A percentile compares a stretch with the other conserved stretches of the same genome.
These are phyloP conservation scores for Athalia cordata DNA, from an alignment of 2,888 invertebrate genomes.

Conservation along the genomic window DNA sequence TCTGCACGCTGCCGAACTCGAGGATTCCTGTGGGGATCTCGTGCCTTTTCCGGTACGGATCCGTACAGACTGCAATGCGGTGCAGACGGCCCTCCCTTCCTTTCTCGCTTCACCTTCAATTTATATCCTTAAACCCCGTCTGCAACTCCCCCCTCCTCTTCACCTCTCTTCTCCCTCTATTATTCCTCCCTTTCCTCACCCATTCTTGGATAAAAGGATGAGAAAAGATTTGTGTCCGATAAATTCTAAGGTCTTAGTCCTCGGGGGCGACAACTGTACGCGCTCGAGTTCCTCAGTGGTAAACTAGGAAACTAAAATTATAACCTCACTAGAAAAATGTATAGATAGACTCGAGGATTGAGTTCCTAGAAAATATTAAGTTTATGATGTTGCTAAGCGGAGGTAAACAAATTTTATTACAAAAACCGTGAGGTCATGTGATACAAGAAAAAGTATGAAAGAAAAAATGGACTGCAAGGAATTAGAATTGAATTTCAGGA, in stretches of 20 bases:
- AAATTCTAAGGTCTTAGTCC: slow-evolving; percentile 28
- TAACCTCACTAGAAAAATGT: not conserved
- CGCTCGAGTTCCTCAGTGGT: not conserved
- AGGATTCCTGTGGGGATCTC: not conserved
- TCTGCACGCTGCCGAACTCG: not conserved
- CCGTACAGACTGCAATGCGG: not conserved
- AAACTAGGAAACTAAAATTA: too few species aligned
- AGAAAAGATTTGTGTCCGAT: slow-evolving; percentile 39
- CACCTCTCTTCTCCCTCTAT: not conserved
- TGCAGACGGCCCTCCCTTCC: slow-evolving; percentile 12
- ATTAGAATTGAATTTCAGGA: too few species aligned
- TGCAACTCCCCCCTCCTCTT: not conserved
- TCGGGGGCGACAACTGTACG: not conserved
- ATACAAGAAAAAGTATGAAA: too few species aligned
- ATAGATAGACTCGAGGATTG: not conserved
- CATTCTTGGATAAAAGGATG: slow-evolving; percentile 30
- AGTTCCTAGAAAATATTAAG: not conserved
- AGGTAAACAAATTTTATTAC: too few species aligned
- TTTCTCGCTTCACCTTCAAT: not conserved
- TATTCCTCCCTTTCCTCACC: not conserved
- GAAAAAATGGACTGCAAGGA: too few species aligned
- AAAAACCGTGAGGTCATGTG: too few species aligned
- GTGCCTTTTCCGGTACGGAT: not conserved
- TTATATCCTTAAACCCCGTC: not conserved
- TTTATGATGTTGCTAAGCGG: too few species aligned